Percentiles rank a stretch among this genome's conserved stretches.
These are phyloP conservation scores for Calliopsis andreniformis DNA, from an alignment of 1,140 invertebrate species.

Conservation along the genomic window DNA sequence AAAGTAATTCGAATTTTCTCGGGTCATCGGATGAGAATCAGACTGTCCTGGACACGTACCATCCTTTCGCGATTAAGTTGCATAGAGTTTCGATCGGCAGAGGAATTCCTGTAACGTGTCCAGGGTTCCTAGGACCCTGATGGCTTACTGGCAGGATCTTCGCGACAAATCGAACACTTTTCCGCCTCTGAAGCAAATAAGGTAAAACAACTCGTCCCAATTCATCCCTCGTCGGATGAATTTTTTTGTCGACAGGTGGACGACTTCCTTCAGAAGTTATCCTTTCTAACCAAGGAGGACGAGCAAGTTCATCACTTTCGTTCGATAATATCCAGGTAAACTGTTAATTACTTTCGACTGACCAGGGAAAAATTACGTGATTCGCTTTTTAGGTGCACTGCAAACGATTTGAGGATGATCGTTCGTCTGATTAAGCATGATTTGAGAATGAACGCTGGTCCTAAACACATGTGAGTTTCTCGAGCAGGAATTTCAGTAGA, in stretches of 20 bases:
- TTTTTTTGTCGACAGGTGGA: constrained; percentile 83
- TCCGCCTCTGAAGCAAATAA: no score
- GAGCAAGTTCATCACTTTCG: constrained; percentile 91
- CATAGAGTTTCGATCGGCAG: not conserved
- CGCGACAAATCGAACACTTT: no score
- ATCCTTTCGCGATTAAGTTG: constrained; percentile 2
- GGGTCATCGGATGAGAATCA: not conserved
- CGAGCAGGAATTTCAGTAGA: no score
- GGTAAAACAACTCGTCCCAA: no score
- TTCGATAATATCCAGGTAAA: constrained; percentile 84
- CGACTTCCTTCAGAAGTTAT: constrained; percentile 87
- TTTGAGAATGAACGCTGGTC: constrained; percentile 94
- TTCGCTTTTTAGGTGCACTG: constrained; percentile 86
- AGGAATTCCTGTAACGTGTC: not conserved
- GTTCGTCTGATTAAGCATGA: constrained; percentile 95
- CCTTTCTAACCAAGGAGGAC: constrained; percentile 91
- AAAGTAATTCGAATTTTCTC: no score
- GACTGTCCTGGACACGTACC: no score
- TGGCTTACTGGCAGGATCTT: not conserved
- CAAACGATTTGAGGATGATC: constrained; percentile 92
- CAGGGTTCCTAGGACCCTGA: not conserved
- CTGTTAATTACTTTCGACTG: not conserved
- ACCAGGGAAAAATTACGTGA: not conserved
- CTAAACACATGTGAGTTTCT: constrained; percentile 90
- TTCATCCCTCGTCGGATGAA: not conserved